Base-by-base conservation (phyloP, 1,140 invertebrate genomes). In the Sycophila sp. region DNA sequence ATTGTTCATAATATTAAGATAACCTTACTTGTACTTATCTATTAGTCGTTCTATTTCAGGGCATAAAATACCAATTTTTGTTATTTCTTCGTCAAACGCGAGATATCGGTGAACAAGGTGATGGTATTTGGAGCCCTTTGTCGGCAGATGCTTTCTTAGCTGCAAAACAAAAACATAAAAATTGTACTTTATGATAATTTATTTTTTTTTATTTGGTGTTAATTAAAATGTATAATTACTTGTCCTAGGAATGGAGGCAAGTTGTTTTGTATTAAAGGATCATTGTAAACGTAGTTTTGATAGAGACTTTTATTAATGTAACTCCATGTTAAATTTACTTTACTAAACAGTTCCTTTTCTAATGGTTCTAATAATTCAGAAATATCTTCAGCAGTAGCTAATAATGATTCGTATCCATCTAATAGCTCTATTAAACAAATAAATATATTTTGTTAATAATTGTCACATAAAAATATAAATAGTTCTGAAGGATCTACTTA, bases 81-180 rank as follows among this genome's bases (percentile, higher is more conserved):
- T 89, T 88, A 92, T 91, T 77, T 91, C 89, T 75, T 90, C 87
- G 59, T 90, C 89, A 80, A 91, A 91, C 58, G 86, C 86, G 58
- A 90, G 79, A 80, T 89, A 90, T 36, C 87, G 84, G 64, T 88
- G 83, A 49, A 90, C 83, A 28, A 90, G 77, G 36, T 83, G 83
- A 67, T 88, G 85, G 71, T 88, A 90, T 47, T 86, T 83, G 38
- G 87, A 82, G 62, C 86, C 86, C 71, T 86, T 85, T n/a, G 82
- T 75, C 49, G 83, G 81, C 58, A 82, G 74, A 69, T 79, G 73
- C 75, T 85, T 86, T 51, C 82, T 81, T 60, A 88, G 72, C 86
- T 88, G 72, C 26, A 36, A 45, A 58, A 56, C 32, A 22, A 36
- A 45, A 58, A 56, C 32, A 22, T 13, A 58, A 34, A 26, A 15